Evolutionary conservation across 2,113 vertebrate genomes (phyloP).

Genomic region (Limanda limanda): DNA sequence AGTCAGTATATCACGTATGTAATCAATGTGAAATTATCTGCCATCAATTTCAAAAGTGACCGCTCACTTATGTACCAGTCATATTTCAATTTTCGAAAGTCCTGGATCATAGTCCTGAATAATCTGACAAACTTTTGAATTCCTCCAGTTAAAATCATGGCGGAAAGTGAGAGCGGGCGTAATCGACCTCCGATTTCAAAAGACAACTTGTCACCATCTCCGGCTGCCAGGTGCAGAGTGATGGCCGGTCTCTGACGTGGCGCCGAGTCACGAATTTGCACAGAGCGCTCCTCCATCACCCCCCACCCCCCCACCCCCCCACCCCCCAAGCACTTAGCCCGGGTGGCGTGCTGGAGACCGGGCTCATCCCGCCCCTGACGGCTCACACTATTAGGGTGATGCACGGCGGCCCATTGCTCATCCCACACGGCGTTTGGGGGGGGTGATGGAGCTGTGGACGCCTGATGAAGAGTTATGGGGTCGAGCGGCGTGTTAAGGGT

Average conservation of each 20-base stretch:
- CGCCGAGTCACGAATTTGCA: slow-evolving; percentile 68
- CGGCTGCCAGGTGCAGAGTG: slow-evolving; percentile 60
- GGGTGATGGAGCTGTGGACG: slow-evolving; percentile 42
- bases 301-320: no score
- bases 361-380: slow-evolving; percentile 62
- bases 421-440: slow-evolving; percentile 29
- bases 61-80: neutral
- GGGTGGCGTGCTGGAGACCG: slow-evolving; percentile 37
- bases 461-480: slow-evolving; percentile 66
- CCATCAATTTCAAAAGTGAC: neutral
- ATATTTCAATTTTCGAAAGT: no score
- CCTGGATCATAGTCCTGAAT: neutral
- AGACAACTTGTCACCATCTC: slow-evolving; percentile 47
- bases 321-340: slow-evolving; percentile 69
- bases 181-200: slow-evolving; percentile 52
- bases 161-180: slow-evolving; percentile 23
- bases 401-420: slow-evolving; percentile 72
- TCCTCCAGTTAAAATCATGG: neutral
- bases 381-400: slow-evolving; percentile 75
- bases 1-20: no score
- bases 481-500: slow-evolving; percentile 27
- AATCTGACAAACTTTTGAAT: slow-evolving; percentile 5
- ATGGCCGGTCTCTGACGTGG: slow-evolving; percentile 56
- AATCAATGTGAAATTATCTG: no score
- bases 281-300: slow-evolving; percentile 68